Evolutionary conservation across 2,113 vertebrate species (phyloP).

Genomic region (Mugil cephalus): DNA sequence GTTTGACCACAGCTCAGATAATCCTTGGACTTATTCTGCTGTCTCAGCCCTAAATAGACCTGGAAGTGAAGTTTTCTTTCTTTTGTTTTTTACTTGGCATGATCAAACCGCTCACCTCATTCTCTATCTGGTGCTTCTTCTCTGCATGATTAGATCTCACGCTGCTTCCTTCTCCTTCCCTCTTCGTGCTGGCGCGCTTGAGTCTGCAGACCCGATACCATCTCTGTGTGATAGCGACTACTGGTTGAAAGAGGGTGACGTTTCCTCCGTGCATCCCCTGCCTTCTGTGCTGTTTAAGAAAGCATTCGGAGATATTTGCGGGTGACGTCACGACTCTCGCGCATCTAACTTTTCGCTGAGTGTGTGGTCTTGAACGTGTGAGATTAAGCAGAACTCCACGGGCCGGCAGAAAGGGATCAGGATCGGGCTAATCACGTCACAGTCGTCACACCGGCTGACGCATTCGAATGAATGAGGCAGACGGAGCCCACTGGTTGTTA

Average conservation of each 20-base stretch:
- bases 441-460: conserved; percentile 51
- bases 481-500: conserved; percentile 57
- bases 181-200: conserved; percentile 5
- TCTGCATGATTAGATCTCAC: conserved; percentile 36
- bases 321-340: not conserved
- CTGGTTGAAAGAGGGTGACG: not conserved
- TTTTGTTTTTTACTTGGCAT: not conserved
- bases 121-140: not conserved
- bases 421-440: conserved; percentile 41
- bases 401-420: conserved; percentile 13
- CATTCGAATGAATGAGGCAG: conserved; percentile 65
- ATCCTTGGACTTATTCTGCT: conserved; percentile 55
- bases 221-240: conserved; percentile 19
- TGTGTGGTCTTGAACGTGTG: no score
- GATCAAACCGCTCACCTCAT: conserved; percentile 6
- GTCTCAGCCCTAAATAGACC: conserved; percentile 35
- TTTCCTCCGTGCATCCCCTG: not conserved
- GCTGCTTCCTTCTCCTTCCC: conserved; percentile 25
- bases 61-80: no score
- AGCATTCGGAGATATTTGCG: conserved; percentile 1
- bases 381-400: conserved; percentile 21
- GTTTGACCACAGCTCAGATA: conserved; percentile 70
- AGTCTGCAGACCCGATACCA: not conserved
- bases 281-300: conserved; percentile 18
- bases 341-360: conserved; percentile 33